Conservation (phyloP, 1,140 invertebrate genomes). For the Neodiprion fabricii region DNA sequence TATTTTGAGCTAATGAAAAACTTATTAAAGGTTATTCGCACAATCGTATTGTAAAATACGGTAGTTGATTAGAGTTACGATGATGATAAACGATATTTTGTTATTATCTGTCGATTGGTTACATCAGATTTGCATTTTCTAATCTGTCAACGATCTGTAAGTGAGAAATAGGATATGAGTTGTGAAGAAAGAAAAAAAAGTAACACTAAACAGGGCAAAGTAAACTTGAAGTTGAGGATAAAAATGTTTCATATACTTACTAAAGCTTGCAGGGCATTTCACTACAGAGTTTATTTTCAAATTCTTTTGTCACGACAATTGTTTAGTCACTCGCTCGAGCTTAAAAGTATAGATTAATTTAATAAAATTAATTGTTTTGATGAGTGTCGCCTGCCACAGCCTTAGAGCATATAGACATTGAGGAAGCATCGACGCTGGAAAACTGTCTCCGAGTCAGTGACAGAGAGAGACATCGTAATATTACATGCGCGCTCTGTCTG, state of each 20-base stretch:
- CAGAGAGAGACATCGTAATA: too few relatives aligned
- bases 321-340: constrained; percentile 4
- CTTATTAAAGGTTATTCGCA: background rate
- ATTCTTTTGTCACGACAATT: background rate
- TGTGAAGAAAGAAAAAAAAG: background rate
- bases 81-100: background rate
- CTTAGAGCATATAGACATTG: background rate
- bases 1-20: background rate
- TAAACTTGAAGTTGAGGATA: background rate
- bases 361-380: constrained; percentile 4
- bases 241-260: background rate
- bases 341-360: background rate
- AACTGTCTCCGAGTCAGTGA: too few relatives aligned
- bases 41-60: background rate
- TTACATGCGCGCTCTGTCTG: too few relatives aligned
- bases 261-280: background rate
- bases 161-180: background rate
- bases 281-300: background rate
- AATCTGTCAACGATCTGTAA: background rate
- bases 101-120: background rate
- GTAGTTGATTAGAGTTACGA: background rate
- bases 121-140: background rate
- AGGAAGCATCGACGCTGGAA: too few relatives aligned
- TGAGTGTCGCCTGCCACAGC: constrained; percentile 6
- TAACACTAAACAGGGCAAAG: background rate